Evolutionary conservation across 2,888 invertebrate genomes (phyloP), one percentile per base, ranked within the genome.

Genomic region (Drosophila kambysellisi): DNA sequence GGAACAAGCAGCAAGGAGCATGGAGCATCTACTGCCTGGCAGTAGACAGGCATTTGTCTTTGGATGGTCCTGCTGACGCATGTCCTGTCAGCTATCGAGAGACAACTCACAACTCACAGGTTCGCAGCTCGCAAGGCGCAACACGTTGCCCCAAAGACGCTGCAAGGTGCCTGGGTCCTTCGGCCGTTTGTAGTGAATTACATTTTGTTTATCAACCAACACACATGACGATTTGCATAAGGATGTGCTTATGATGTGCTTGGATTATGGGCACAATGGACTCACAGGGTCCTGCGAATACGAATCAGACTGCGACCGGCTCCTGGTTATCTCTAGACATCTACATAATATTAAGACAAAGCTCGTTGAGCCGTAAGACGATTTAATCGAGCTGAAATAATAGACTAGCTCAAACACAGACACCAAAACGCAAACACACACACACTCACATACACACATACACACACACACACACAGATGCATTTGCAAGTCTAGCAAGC

Each of bases 301-400:
- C 56, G 52, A 56, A 41, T 57, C 15, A 35, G 48, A 43, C 29
- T 52, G 46, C 50, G 61, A 54, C 41, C 46, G 48, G n/a, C 54
- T 57, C 51, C 54, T 53, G 65, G 39, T 70, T 85, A 88, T 76
- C 76, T 87, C 89, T 78, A 88, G 84, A 85, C 84, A 85, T 88
- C 84, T 85, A 87, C 85, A 85, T 89, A 85, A 85, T 87, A 85
- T 88, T 85, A 87, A 89, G 86, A 88, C 88, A 87, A 83, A 79
- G 88, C 88, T 85, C 86, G 88, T 89, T 87, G 74, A 85, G 89
- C 86, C 83, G 86, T 89, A 87, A 89, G 89, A 89, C 89, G 86
- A 87, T 89, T 87, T 87, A 87, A 87, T 87, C 86, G 89, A 85
- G 89, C 88, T 85, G 86, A 89, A 88, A 89, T 89, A 89, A 87